phyloP scores from a whole-genome alignment of 2,113 vertebrate genomes.

The Eulemur rufifrons region DNA sequence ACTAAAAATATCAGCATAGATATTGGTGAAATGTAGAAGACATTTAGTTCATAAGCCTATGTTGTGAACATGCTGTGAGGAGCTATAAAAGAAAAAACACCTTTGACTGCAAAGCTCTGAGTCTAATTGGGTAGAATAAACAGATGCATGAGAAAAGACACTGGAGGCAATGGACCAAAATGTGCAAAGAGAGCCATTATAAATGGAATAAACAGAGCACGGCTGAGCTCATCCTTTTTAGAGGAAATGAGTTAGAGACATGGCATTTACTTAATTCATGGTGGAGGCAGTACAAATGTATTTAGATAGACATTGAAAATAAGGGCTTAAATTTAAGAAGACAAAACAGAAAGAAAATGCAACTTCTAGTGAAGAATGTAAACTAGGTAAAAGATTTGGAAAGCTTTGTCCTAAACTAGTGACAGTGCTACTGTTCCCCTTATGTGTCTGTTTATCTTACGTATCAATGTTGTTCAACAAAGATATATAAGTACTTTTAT shows the following conservation, averaged over 20 bases:
- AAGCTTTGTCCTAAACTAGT: background rate
- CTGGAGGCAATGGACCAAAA: slow-evolving; percentile 5
- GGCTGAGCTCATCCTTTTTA: background rate
- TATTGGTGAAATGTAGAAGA: background rate
- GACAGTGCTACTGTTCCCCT: no score
- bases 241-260: slow-evolving; percentile 52
- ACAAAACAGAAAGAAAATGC: background rate
- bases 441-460: background rate
- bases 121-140: slow-evolving; percentile 64
- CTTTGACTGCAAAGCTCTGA: background rate
- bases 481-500: background rate
- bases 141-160: slow-evolving; percentile 55
- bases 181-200: background rate
- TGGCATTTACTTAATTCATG: slow-evolving; percentile 59
- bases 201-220: background rate
- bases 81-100: slow-evolving; percentile 19
- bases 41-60: background rate
- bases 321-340: slow-evolving; percentile 33
- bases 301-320: slow-evolving; percentile 15
- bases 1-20: background rate
- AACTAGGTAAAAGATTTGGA: background rate
- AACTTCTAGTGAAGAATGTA: background rate
- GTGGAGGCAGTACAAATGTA: background rate
- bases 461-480: background rate
- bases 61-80: background rate